These are phyloP conservation scores for Euura lappo DNA, from an alignment of 1,140 invertebrate genomes.

Conservation along the genomic window DNA sequence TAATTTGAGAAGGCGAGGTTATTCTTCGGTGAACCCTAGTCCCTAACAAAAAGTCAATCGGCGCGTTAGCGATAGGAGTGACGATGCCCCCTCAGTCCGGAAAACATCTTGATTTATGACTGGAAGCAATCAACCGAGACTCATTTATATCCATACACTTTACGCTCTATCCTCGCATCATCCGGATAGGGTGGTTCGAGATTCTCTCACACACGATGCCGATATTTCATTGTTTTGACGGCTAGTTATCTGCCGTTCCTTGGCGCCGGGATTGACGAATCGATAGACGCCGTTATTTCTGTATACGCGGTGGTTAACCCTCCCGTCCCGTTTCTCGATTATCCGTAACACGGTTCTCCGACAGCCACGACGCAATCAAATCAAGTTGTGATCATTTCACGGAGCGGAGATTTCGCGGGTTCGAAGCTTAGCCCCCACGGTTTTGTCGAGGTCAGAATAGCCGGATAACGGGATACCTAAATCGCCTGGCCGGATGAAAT, in stretches of 20 bases:
- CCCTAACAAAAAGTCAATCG: too few species aligned
- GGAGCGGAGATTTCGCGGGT: background rate
- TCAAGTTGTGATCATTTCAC: background rate
- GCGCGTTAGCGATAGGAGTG: too few species aligned
- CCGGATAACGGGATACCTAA: background rate
- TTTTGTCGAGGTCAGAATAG: background rate
- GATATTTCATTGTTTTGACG: conserved; percentile 34
- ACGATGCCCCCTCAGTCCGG: background rate
- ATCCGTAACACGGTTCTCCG: background rate
- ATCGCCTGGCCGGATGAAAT: background rate
- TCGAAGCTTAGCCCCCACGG: background rate
- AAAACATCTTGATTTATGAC: conserved; percentile 30
- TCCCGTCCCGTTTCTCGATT: background rate
- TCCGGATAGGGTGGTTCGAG: too few species aligned
- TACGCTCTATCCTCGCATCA: background rate
- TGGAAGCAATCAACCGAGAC: conserved; percentile 17
- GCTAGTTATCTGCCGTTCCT: conserved; percentile 14
- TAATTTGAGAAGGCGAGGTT: too few species aligned
- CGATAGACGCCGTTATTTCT: too few species aligned
- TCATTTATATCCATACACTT: conserved; percentile 22
- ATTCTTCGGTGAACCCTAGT: too few species aligned
- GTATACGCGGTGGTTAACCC: too few species aligned
- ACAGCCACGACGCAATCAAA: background rate
- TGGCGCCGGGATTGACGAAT: too few species aligned
- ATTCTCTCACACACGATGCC: conserved; percentile 16